A percentile compares a stretch with the other conserved stretches of the same genome.
Conservation (phyloP, 2,113 vertebrate genomes). For the Peromyscus leucopus region DNA sequence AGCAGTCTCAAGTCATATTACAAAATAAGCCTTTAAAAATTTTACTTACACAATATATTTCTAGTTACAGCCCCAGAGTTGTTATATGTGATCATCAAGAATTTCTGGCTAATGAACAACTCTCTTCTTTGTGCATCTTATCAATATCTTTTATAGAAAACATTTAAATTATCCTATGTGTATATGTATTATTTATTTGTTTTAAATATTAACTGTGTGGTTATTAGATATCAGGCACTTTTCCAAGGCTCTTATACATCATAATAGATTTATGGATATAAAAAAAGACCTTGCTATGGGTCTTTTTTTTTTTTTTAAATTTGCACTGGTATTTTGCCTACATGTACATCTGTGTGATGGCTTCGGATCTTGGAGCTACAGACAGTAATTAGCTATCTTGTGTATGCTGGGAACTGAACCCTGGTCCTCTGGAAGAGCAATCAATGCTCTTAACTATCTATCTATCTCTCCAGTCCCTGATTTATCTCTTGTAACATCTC, state of each 20-base stretch:
- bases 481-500: not conserved
- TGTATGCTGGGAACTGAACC: not conserved
- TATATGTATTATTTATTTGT: not conserved
- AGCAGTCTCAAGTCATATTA: not conserved
- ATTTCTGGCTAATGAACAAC: not conserved
- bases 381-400: not conserved
- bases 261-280: not conserved
- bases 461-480: accelerated
- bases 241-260: not conserved
- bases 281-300: not conserved
- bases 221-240: not conserved
- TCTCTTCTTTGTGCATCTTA: not conserved
- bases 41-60: constrained; percentile 6
- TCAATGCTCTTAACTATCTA: not conserved
- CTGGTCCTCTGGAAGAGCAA: not conserved
- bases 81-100: not conserved
- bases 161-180: not conserved
- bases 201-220: not conserved
- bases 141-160: not conserved
- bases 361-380: not conserved
- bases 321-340: not conserved
- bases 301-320: not conserved
- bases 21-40: not conserved
- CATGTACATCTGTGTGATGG: not conserved
- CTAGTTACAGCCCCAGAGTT: not conserved